A percentile compares a stretch with the other conserved stretches of the same genome.
Conservation (phyloP, 2,113 vertebrate genomes). For the Hippocampus zosterae region DNA sequence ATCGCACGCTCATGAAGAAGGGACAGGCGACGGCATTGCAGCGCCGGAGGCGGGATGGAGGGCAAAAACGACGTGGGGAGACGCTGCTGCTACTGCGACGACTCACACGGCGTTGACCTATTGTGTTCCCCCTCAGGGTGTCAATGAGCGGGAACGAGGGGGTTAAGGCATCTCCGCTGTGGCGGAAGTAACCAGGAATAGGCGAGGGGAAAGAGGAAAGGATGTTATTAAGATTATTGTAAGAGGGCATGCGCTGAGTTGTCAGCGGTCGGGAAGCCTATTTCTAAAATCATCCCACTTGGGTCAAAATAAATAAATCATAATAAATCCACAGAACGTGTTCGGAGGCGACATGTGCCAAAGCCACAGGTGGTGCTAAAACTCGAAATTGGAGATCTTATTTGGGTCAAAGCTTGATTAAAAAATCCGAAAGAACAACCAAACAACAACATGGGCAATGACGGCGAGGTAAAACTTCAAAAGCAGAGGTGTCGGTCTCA, state of each 20-base stretch:
- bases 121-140: slow-evolving; percentile 53
- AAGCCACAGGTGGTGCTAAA: background rate
- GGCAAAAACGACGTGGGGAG: slow-evolving; percentile 56
- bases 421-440: background rate
- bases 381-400: background rate
- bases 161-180: slow-evolving; percentile 52
- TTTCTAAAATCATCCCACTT: background rate
- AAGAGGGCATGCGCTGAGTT: slow-evolving; percentile 11
- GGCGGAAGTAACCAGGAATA: slow-evolving; percentile 65
- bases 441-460: background rate
- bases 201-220: slow-evolving; percentile 24
- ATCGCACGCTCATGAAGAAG: slow-evolving; percentile 41
- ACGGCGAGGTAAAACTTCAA: background rate
- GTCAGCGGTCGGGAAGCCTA: background rate
- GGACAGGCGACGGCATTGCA: slow-evolving; percentile 42
- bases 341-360: background rate
- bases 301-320: background rate
- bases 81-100: slow-evolving; percentile 20
- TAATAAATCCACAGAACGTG: background rate
- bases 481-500: too few species aligned
- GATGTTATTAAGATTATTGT: slow-evolving; percentile 48
- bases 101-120: slow-evolving; percentile 45
- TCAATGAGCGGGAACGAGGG: slow-evolving; percentile 37
- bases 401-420: background rate
- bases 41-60: slow-evolving; percentile 53